Base-by-base conservation (phyloP, 2,888 invertebrate genomes). In the Saturnia pavonia region DNA sequence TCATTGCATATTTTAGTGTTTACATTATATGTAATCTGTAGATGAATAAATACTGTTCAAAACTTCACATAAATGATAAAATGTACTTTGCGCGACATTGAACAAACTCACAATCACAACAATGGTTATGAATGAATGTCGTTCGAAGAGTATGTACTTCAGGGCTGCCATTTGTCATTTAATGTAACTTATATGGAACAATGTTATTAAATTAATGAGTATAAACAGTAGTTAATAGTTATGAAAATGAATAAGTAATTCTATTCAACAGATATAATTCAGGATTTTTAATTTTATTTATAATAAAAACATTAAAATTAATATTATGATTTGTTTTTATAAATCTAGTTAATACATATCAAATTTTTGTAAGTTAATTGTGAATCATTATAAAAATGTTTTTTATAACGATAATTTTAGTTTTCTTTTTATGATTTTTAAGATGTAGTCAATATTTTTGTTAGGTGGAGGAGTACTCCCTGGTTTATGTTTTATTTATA, bases 61-160 rank as follows among this genome's bases (percentile, higher is more conserved):
- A 57, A 42, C 69, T 43, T n/a, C n/a, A n/a, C 69, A 54, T 16
- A 69, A n/a, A n/a, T n/a, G n/a, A n/a, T 71, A 66, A 69, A 54
- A 69, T 43, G 69, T 71, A 69, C 57, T 69, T 43, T 25, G 84
- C 78, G 83, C 85, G 91, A 87, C 91, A 92, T 92, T 92, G 91
- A 91, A 85, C 82, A 78, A 85, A 82, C 88, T 87, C 84, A 86
- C 88, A 85, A 88, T 88, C 83, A 85, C 82, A 85, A 87, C 87
- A 89, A 89, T 90, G 83, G 87, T 83, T 85, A 87, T 88, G 90
- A 88, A 90, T 89, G 88, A 85, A 88, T 88, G 87, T 85, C 82
- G 82, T 68, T 71, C 68, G 63, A 68, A 71, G 48, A 45, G 42
- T 68, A 51, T 65, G 51, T 69, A 65, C 68, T 48, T 42, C 57